Evolutionary conservation across 2,113 vertebrate genomes (phyloP).

Genomic region (Myodes glareolus): DNA sequence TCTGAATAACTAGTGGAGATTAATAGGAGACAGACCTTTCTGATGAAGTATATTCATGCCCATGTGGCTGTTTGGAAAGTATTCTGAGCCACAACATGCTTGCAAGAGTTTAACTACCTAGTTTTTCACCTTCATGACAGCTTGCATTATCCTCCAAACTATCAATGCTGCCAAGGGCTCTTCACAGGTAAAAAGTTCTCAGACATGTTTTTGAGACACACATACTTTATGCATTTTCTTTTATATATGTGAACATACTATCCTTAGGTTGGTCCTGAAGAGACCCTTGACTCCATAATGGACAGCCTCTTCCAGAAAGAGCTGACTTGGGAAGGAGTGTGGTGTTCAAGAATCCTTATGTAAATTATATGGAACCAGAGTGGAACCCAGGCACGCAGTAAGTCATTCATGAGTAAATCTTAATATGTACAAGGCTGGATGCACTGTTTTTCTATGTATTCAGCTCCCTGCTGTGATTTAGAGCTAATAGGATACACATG

Average conservation of each 20-base stretch:
- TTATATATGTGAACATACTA: background rate
- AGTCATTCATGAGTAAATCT: conserved; percentile 55
- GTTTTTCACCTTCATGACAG: background rate
- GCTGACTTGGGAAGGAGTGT: conserved; percentile 27
- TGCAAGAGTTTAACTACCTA: background rate
- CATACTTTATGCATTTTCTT: background rate
- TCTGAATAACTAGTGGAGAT: background rate
- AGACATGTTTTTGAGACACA: background rate
- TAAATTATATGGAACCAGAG: conserved; percentile 61
- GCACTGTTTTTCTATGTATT: conserved; percentile 56
- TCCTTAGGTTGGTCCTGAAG: background rate
- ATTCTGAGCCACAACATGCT: background rate
- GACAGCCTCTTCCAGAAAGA: conserved; percentile 40
- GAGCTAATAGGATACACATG: conserved; percentile 62
- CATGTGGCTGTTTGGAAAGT: background rate
- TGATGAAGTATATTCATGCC: background rate
- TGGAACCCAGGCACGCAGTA: conserved; percentile 51
- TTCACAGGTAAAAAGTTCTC: background rate
- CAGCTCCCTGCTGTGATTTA: conserved; percentile 65
- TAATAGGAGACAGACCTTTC: background rate
- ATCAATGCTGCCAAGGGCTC: background rate
- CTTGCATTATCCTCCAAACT: conserved; percentile 11
- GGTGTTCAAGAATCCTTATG: conserved; percentile 48
- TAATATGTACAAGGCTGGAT: conserved; percentile 38
- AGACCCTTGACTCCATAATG: background rate